Conservation (phyloP, 2,888 invertebrate species). For the Rhyacophila evoluta region DNA sequence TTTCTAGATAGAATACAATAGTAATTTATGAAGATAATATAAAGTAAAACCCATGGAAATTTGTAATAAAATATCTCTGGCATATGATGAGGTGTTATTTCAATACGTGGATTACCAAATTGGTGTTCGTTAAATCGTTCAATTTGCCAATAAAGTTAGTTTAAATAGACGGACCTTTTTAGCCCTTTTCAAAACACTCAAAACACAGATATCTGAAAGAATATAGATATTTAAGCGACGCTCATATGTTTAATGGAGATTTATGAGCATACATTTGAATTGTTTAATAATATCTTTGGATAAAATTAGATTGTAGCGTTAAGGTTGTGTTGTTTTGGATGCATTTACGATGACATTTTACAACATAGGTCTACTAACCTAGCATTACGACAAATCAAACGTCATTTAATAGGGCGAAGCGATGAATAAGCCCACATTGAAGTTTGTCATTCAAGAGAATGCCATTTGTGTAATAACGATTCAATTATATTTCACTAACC, state of each 20-base stretch:
- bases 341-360: slow-evolving; percentile 42
- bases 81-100: too few relatives aligned
- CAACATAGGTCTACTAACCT: slow-evolving; percentile 47
- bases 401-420: background rate
- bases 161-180: background rate
- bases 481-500: slow-evolving; percentile 61
- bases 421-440: background rate
- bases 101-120: too few relatives aligned
- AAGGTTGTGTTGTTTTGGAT: slow-evolving; percentile 20
- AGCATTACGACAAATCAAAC: slow-evolving; percentile 45
- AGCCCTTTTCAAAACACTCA: too few relatives aligned
- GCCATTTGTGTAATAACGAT: background rate
- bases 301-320: background rate
- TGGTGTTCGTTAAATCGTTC: too few relatives aligned
- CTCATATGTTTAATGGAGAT: too few relatives aligned
- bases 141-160: background rate
- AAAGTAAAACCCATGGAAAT: too few relatives aligned
- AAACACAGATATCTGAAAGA: background rate
- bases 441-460: background rate
- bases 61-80: too few relatives aligned
- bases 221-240: background rate
- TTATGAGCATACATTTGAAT: background rate
- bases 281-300: background rate
- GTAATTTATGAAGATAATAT: too few relatives aligned
- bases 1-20: too few relatives aligned